Evolutionary conservation across 2,797 vertebrate genomes (phyloP), one percentile per base, ranked within the genome.

Genomic region (Sebastes nivosus): DNA sequence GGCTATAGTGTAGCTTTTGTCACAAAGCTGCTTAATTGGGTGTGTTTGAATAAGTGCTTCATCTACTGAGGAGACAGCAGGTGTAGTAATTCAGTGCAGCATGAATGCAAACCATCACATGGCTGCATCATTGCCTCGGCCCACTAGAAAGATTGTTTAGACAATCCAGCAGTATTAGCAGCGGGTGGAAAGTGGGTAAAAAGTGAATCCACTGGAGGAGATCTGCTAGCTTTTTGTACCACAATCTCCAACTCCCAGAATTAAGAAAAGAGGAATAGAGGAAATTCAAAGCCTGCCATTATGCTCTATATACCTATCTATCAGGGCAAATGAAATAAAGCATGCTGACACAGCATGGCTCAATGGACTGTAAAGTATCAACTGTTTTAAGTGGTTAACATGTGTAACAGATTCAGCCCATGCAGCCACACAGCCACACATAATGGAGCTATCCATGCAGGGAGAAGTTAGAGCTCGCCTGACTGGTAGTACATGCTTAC

Each of bases 371-470:
- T 32, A 30, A 69, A 59, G 18, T 24, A 72, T 61, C 63, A 76
- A 57, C 64, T 80, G 58, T 79, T 67, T 67, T 14, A 77, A 66
- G 72, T 73, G 52, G 46, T 80, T 72, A 68, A 76, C 36, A 42
- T 79, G 85, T 68, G 71, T 68, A 61, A 24, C 74, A 61, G 59
- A 57, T 70, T 24, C 5, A 85, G 55, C 42, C 59, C 27, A 42
- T 42, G 13, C 38, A 60, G 36, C 14, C 57, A 65, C 64, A n/a
- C 60, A 20, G 72, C 14, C 61, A 75, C 25, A 27, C 25, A 27
- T 82, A 71, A 89, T 80, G 64, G 54, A 82, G 14, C 60, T 12
- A 52, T 16, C 64, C 81, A 81, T 67, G 80, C 75, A 67, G 67
- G 2, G 30, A 52, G 65, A 58, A 86, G 85, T 89, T 67, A 70